Base-by-base conservation (phyloP, 2,113 vertebrate genomes). In the Meles meles region DNA sequence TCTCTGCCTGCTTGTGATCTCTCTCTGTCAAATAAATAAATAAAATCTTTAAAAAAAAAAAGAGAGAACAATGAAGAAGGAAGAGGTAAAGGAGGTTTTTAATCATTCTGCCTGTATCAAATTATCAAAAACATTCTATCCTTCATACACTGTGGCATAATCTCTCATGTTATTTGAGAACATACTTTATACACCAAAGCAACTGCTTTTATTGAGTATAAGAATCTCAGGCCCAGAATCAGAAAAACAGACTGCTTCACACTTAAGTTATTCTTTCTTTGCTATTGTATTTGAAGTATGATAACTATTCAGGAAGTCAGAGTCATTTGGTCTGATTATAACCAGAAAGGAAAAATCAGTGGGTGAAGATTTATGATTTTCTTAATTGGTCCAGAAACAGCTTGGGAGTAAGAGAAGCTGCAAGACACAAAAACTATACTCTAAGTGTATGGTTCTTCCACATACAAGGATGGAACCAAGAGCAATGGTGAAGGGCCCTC, bases 331-430 rank as follows among this genome's bases (percentile, higher is more conserved):
- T 65, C 55, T 96, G n/a, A 67, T 94, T 97, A 37, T 95, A 96
- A 85, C 59, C 59, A 94, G 92, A 93, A 97, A 90, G 52, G 52
- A 84, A 95, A 94, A 97, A 72, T 17, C n/a, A 95, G 65, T 82
- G 55, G 49, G 87, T 81, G 47, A 96, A 92, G 81, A 96, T 67
- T 97, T 94, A 96, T 81, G 39, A 95, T 94, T 95, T 86, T 86
- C 57, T 90, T 96, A 96, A 86, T 92, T 95, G 20, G 82, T 80
- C 37, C 63, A 97, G 82, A 97, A 97, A 97, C 85, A 95, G 91
- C 55, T 61, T 39, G 27, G 4, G 83, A 55, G 18, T 92, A 81
- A 97, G 52, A 44, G 47, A 97, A 97, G 79, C 55, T 94, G 4
- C 12, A 74, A 44, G 27, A 39, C 23, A 90, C 39, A 63, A 61